Evolutionary conservation across 2,113 vertebrate genomes (phyloP).

Genomic region (Oriolus oriolus): DNA sequence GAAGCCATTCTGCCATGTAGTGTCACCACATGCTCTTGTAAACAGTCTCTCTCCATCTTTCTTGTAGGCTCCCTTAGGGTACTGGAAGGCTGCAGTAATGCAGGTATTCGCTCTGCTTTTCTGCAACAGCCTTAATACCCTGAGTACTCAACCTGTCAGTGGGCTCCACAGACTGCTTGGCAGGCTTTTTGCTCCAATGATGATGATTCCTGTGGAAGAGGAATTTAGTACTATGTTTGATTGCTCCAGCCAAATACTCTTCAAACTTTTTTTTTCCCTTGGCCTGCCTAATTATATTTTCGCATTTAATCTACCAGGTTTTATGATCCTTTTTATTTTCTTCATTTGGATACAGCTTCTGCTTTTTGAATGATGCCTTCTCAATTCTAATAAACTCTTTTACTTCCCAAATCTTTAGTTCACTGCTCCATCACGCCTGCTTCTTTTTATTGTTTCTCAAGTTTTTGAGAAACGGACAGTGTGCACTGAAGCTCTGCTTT

Average conservation of each 20-base stretch:
- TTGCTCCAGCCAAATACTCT: constrained; percentile 14
- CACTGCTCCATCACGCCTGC: neutral
- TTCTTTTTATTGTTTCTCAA: neutral
- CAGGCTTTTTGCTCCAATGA: neutral
- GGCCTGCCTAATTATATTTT: constrained; percentile 36
- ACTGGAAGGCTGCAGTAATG: neutral
- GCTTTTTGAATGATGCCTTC: constrained; percentile 49
- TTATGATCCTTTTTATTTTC: constrained; percentile 66
- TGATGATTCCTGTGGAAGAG: neutral
- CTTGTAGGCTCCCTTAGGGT: neutral
- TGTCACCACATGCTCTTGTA: neutral
- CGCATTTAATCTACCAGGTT: constrained; percentile 22
- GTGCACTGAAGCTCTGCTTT: neutral
- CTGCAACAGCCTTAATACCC: neutral
- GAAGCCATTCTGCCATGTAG: neutral
- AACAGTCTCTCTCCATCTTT: neutral
- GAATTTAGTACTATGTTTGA: neutral
- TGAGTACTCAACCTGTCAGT: neutral
- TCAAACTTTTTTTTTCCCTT: neutral
- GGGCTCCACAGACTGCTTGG: neutral
- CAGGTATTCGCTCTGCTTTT: neutral
- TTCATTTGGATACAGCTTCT: constrained; percentile 57
- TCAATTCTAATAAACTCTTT: constrained; percentile 35
- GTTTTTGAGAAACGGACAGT: neutral
- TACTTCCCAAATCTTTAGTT: constrained; percentile 27